Evolutionary conservation across 2,888 invertebrate species (phyloP).

Genomic region (Rapana venosa): DNA sequence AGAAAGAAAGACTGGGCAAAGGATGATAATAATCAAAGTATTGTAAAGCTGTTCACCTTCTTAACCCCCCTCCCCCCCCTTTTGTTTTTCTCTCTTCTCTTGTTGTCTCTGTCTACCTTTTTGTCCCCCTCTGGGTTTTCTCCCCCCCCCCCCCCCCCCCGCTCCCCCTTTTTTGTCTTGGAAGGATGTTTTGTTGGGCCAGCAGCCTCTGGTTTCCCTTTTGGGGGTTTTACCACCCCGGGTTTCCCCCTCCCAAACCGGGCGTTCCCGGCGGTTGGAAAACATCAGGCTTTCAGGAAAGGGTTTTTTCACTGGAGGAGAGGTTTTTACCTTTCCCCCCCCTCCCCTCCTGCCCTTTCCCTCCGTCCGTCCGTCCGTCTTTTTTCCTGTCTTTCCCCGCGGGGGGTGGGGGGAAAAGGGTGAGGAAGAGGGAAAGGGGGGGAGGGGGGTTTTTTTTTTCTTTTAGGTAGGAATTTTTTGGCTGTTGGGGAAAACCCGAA

Average conservation of each 20-base stretch:
- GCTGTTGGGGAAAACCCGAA: background rate
- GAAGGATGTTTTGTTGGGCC: conserved; percentile 61
- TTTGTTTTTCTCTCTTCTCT: background rate
- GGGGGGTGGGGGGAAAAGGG: background rate
- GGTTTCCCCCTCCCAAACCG: conserved; percentile 65
- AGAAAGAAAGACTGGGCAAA: no score
- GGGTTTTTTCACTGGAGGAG: conserved; percentile 70
- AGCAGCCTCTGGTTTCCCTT: conserved; percentile 56
- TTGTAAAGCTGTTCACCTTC: no score
- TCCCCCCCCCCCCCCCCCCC: no score
- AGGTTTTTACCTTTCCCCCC: conserved; percentile 24
- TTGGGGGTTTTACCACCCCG: conserved; percentile 62
- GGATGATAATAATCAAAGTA: no score
- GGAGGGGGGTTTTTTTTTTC: background rate
- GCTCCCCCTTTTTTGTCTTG: conserved; percentile 53
- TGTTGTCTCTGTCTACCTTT: background rate
- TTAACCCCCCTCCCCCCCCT: background rate
- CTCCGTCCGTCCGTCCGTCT: background rate
- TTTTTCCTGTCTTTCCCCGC: no score
- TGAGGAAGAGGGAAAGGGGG: background rate
- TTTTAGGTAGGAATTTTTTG: background rate
- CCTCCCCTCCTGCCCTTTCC: background rate
- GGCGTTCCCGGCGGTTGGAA: conserved; percentile 68
- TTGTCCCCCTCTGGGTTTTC: no score
- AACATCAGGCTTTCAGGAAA: conserved; percentile 66